These are phyloP conservation scores for Vanessa atalanta DNA, from an alignment of 1,140 invertebrate genomes.

Conservation along the genomic window DNA sequence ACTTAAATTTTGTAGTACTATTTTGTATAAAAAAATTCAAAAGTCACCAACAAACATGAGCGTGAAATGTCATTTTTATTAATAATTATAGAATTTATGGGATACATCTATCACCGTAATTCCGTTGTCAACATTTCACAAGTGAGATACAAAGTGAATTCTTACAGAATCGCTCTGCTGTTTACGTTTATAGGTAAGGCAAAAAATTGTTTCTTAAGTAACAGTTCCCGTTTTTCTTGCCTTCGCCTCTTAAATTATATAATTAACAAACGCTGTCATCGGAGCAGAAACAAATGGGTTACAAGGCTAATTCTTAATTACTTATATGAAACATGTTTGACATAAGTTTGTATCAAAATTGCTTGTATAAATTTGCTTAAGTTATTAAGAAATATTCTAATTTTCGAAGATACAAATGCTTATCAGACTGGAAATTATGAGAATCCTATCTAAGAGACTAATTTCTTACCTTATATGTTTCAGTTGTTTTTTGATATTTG, in stretches of 20 bases:
- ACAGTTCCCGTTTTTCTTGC: background rate
- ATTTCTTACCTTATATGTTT: background rate
- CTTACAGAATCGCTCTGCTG: no score
- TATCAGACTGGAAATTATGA: background rate
- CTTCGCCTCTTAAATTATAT: background rate
- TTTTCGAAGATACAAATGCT: background rate
- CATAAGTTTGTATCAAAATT: background rate
- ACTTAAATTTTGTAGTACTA: no score
- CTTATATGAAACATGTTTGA: background rate
- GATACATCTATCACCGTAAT: no score
- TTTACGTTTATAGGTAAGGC: no score
- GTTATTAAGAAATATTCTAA: background rate
- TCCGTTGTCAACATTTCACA: no score
- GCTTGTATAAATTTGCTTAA: background rate
- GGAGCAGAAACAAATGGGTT: slow-evolving; percentile 2
- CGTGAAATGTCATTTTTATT: no score
- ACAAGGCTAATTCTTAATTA: background rate
- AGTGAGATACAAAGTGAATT: no score
- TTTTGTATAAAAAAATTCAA: no score
- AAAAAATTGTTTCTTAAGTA: background rate
- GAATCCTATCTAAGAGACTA: background rate
- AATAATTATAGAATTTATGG: no score
- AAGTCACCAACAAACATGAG: no score
- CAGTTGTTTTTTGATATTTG: no score
- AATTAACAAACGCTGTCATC: background rate